Base-by-base conservation (phyloP, 2,797 vertebrate species). In the Momotus momota region DNA sequence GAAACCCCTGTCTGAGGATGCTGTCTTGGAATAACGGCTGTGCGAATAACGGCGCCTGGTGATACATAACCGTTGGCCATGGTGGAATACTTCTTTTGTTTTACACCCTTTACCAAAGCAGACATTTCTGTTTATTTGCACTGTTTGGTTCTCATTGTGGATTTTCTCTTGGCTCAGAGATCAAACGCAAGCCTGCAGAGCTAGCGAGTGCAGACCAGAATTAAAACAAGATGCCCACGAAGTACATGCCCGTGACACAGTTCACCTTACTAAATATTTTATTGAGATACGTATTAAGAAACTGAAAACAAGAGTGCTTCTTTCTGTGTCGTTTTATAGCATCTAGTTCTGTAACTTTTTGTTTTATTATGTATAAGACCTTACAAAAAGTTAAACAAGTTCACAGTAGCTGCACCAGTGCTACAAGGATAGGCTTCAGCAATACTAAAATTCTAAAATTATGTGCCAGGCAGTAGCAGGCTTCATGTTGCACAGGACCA, bases 261-360 rank as follows among this genome's bases (percentile, higher is more conserved):
- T 78, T 92, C 95, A 94, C 88, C 90, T 96, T 90, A 88, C 52
- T 91, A 88, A 96, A 93, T 94, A 95, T 89, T 95, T 95, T 80
- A 86, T 90, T 52, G 54, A 92, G 71, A 82, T 62, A 78, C 1
- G 3, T 40, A 90, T 85, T 87, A 92, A 92, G 72, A 88, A 79
- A 91, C 60, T 73, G 86, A 95, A 93, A 94, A 71, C 40, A 73
- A 35, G 35, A 83, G 14, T 67, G 35, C 40, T 65, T 41, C 62
- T 84, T 92, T 86, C 51, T 29, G 6, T 25, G 19, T 27, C 74
- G 49, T 57, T 88, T 92, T 70, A 80, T 22, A 80, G 61, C 67
- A 85, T 49, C 48, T 54, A 83, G 26, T 55, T 93, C 86, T 64
- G 22, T 62, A 86, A 77, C 52, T 77, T 91, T 66, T 80, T 70